Conservation (phyloP, 1,140 invertebrate genomes). For the Lanistes nyassanus region DNA sequence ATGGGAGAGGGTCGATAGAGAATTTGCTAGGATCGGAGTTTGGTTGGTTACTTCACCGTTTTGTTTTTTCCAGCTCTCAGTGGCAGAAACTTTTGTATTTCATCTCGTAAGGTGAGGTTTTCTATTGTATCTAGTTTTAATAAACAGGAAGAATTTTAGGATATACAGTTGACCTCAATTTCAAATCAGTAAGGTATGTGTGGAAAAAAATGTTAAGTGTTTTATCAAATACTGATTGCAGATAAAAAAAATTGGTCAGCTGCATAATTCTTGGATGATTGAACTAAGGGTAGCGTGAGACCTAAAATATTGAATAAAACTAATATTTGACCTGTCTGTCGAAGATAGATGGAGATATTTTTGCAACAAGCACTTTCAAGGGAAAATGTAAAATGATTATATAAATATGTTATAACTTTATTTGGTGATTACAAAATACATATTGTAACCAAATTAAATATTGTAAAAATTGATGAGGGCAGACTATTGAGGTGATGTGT, state of each 20-base stretch:
- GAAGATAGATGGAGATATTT: neutral
- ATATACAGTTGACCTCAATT: too few species aligned
- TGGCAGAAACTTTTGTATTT: slow-evolving; percentile 64
- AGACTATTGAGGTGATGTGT: too few species aligned
- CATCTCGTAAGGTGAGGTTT: slow-evolving; percentile 60
- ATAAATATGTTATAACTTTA: neutral
- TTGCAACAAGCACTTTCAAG: neutral
- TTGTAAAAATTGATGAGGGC: too few species aligned
- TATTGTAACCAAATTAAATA: too few species aligned
- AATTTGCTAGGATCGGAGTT: too few species aligned
- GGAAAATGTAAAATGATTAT: neutral
- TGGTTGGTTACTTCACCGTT: neutral
- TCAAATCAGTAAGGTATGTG: too few species aligned
- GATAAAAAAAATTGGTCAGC: neutral
- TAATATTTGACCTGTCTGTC: too few species aligned
- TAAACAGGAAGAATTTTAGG: too few species aligned
- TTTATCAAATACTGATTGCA: neutral
- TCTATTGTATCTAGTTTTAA: slow-evolving; percentile 11
- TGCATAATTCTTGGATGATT: too few species aligned
- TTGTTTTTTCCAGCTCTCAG: slow-evolving; percentile 59
- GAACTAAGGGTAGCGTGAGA: too few species aligned
- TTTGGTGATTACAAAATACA: neutral
- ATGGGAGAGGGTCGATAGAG: too few species aligned
- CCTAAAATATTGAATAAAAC: too few species aligned
- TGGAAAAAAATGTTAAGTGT: neutral